Base-by-base conservation (phyloP, 2,888 invertebrate species). In the Melinaea menophilus region DNA sequence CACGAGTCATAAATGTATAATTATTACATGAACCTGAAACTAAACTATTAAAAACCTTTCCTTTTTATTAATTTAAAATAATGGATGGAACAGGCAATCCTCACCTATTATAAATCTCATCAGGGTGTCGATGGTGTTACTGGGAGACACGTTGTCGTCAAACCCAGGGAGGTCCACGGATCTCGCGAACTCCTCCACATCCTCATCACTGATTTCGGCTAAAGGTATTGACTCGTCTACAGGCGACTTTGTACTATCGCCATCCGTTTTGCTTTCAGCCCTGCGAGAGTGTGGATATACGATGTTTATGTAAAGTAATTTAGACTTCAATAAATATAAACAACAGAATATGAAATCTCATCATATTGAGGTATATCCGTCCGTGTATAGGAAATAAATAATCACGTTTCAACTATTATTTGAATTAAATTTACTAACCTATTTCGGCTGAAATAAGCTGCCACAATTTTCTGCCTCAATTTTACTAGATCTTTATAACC, bases 131-230 rank as follows among this genome's bases (percentile, higher is more conserved):
- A 96, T 95, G 58, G 92, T 93, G 82, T 96, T 96, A 77, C 93
- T 93, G 0, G 95, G 94, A 0, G 96, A 96, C 41, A 95, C 94
- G 77, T 95, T 96, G 77, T 96, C 96, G 71, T 96, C 96, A 69
- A 96, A 94, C 2, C 96, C 95, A 2, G 95, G 95, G 48, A 96
- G 88, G 81, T 95, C 95, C 0, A 95, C 94, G 5, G 93, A 93
- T 65, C 95, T 90, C 0, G 95, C 95, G 92, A 94, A 95, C 58
- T 94, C 92, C 75, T 96, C 95, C 73, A 92, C 88, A 69, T 94
- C 94, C 69, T 95, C 95, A 71, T 95, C 95, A 57, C 94, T 94
- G 63, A 93, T 92, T 69, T 95, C 95, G 0, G 93, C 92, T 0
- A 93, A 92, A 0, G 92, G 88, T 58, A 92, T 91, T 62, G 91